Conservation (phyloP, 2,797 vertebrate species). For the Tolypeutes matacus region DNA sequence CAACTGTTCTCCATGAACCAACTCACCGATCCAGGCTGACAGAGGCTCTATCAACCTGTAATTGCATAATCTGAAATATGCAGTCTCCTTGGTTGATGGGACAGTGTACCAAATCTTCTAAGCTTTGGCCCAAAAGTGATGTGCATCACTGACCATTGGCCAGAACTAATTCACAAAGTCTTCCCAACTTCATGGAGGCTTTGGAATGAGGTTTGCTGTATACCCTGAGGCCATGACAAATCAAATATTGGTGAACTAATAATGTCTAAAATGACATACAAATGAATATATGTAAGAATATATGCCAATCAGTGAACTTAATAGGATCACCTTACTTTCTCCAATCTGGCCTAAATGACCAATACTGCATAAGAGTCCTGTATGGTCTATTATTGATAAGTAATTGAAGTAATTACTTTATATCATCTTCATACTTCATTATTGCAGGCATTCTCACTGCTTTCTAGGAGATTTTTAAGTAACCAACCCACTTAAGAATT, state of each 20-base stretch:
- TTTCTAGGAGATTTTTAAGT: conserved; percentile 13
- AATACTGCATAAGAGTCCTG: background rate
- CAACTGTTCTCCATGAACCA: background rate
- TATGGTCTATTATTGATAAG: background rate
- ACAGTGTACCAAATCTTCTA: background rate
- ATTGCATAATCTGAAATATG: background rate
- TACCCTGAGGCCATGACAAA: background rate
- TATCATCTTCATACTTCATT: background rate
- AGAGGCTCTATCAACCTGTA: background rate
- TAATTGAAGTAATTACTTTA: conserved; percentile 38
- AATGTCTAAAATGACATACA: background rate
- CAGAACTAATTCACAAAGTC: background rate
- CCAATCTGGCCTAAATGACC: background rate
- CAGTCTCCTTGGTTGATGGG: background rate
- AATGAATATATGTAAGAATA: conserved; percentile 26
- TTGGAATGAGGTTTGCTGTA: background rate
- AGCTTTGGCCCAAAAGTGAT: background rate
- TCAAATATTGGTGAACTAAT: background rate
- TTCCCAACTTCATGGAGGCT: background rate
- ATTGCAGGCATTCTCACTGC: background rate
- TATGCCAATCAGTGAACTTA: conserved; percentile 7
- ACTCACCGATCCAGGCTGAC: background rate
- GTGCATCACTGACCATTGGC: background rate
- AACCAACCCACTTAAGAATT: conserved; percentile 26
- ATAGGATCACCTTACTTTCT: background rate